These are phyloP conservation scores for Sphecodes monilicornis DNA, from an alignment of 2,888 invertebrate genomes.

Conservation along the genomic window DNA sequence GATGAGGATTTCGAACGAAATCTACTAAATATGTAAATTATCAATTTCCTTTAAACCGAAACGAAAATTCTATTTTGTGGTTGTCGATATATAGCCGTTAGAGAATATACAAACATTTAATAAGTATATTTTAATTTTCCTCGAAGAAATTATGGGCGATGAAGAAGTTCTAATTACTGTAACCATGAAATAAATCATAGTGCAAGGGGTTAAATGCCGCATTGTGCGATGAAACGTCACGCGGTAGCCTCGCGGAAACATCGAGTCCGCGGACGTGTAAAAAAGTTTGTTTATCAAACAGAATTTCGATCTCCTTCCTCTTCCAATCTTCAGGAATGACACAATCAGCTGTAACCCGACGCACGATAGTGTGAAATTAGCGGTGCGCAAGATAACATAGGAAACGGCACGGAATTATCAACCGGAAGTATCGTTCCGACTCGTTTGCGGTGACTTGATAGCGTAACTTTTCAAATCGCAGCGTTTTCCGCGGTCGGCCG, in stretches of 20 bases:
- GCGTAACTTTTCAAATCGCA: constrained; percentile 15
- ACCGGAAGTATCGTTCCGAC: constrained; percentile 63
- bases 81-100: no score
- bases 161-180: no score
- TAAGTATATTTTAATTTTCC: no score
- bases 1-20: no score
- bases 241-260: not conserved
- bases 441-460: constrained; percentile 54
- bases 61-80: no score
- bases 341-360: constrained; percentile 38
- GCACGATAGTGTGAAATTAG: constrained; percentile 37
- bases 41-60: no score
- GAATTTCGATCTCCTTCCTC: constrained; percentile 6
- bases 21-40: no score
- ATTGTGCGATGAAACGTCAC: not conserved
- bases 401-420: constrained; percentile 63
- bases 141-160: no score
- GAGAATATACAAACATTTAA: no score
- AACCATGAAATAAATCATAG: no score
- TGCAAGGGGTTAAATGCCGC: no score
- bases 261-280: not conserved
- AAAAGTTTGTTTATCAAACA: constrained; percentile 10
- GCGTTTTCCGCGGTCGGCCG: constrained; percentile 16
- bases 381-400: constrained; percentile 56
- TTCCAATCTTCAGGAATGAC: constrained; percentile 27